Conservation (phyloP, 2,113 vertebrate species). For the Sphyrna mokarran region DNA sequence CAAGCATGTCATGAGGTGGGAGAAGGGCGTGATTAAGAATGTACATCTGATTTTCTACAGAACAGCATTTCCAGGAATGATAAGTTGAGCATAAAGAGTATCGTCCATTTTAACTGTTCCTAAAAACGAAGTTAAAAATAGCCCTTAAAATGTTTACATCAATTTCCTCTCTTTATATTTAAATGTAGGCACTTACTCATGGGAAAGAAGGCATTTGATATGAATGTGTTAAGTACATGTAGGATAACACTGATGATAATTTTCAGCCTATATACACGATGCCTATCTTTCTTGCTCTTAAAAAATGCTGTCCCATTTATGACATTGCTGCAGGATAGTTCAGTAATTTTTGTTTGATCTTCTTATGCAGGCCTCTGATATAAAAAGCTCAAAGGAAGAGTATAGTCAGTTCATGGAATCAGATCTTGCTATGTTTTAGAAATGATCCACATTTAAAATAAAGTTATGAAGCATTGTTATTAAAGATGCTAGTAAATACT, state of each 20-base stretch:
- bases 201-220: background rate
- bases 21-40: background rate
- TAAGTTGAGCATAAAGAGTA: background rate
- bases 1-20: background rate
- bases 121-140: background rate
- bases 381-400: background rate
- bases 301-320: background rate
- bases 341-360: background rate
- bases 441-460: background rate
- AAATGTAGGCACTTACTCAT: background rate
- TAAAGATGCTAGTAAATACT: background rate
- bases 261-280: background rate
- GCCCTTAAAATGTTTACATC: background rate
- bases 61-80: background rate
- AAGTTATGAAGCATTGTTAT: background rate
- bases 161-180: background rate
- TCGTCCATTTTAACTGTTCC: background rate
- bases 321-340: background rate
- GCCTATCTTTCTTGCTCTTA: background rate
- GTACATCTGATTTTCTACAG: background rate
- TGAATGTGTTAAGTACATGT: background rate
- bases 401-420: background rate
- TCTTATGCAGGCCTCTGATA: background rate
- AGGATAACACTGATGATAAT: background rate
- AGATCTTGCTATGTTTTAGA: background rate